Conservation (phyloP, 2,888 invertebrate species). For the Automeris io region DNA sequence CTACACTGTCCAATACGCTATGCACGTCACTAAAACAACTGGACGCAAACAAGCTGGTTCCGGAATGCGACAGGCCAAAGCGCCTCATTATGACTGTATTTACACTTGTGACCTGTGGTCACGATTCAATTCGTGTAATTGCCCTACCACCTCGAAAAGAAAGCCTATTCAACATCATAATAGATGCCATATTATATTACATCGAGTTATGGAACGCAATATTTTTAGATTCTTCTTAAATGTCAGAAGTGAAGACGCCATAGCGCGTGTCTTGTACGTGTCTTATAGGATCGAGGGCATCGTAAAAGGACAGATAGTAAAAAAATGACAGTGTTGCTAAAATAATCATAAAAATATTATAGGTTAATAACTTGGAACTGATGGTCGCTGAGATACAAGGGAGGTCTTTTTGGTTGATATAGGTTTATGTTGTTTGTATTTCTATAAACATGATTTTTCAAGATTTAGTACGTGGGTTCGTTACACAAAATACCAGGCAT, state of each 20-base stretch:
- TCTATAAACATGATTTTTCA: background rate
- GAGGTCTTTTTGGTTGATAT: background rate
- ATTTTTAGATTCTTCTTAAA: background rate
- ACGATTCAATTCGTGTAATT: too few species aligned
- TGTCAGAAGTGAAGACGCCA: background rate
- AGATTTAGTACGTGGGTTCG: background rate
- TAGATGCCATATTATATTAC: too few species aligned
- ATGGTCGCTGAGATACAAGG: background rate
- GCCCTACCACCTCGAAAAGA: too few species aligned
- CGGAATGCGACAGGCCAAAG: too few species aligned
- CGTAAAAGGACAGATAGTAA: conserved; percentile 10
- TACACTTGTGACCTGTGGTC: too few species aligned
- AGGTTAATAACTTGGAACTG: conserved; percentile 14
- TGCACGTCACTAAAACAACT: too few species aligned
- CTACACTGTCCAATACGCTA: too few species aligned
- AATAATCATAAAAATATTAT: conserved; percentile 17
- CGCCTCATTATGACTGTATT: too few species aligned
- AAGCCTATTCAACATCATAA: too few species aligned
- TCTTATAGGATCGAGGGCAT: background rate
- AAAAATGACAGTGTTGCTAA: conserved; percentile 15
- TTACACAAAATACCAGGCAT: background rate
- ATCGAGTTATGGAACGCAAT: too few species aligned
- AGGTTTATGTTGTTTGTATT: conserved; percentile 2
- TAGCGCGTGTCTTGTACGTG: background rate
- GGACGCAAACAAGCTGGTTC: too few species aligned